These are phyloP conservation scores for Myzus persicae DNA, from an alignment of 1,140 invertebrate species.

Conservation along the genomic window DNA sequence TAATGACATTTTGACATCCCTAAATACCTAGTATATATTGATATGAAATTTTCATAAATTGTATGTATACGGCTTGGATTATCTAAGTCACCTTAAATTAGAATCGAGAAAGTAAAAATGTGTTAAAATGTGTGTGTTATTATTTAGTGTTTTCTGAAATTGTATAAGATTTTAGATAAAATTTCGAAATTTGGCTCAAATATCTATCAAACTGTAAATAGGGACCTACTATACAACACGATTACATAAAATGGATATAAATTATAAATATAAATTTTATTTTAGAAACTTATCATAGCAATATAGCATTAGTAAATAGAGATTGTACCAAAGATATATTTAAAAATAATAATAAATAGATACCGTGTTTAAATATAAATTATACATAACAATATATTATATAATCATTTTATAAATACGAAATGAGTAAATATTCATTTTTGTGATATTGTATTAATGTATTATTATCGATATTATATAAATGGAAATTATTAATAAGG, in stretches of 20 bases:
- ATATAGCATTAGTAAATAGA: background rate
- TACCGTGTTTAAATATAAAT: background rate
- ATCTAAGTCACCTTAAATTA: background rate
- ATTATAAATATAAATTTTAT: background rate
- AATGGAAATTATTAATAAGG: background rate
- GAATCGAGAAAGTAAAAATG: background rate
- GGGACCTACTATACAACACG: no score
- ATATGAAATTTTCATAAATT: background rate
- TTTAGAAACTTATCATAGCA: background rate
- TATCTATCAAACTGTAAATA: background rate
- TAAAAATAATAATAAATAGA: constrained; percentile 12
- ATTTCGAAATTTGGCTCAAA: background rate
- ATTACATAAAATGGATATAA: background rate
- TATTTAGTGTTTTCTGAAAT: background rate
- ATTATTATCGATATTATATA: background rate
- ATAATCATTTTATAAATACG: background rate
- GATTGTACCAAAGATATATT: background rate
- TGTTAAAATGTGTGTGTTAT: background rate
- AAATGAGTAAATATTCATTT: background rate
- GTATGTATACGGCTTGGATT: background rate
- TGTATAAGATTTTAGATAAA: background rate
- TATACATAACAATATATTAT: background rate
- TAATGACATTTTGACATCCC: background rate
- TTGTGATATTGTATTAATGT: background rate
- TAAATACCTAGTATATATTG: background rate